Evolutionary conservation across 1,140 invertebrate genomes (phyloP), one percentile per base, ranked within the genome.

Genomic region (Anastrepha ludens): DNA sequence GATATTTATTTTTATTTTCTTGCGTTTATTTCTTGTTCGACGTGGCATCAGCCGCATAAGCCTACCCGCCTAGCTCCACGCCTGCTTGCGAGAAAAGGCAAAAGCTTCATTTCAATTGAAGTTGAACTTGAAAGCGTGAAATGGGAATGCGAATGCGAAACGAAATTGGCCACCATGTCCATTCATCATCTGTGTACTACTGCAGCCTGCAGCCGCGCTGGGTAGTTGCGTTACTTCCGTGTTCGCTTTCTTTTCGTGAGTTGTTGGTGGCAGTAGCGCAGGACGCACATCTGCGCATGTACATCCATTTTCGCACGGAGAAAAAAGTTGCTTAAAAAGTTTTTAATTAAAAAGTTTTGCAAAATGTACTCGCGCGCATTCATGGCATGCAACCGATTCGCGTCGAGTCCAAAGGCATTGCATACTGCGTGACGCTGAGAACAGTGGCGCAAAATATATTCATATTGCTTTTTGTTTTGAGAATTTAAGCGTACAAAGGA

Each of bases 331-430:
- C 29, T 62, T 39, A 78, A 87, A 87, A 87, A 87, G 70, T 74
- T 87, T 87, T 87, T 87, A 87, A 87, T 87, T 87, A 87, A 87
- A 87, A 87, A 81, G 87, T 87, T 87, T 87, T 55, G 13, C 47
- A 67, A 67, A 87, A 67, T 87, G 64, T 87, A 62, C 85, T 64
- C 74, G 74, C 47, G 50, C 74, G 74, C 44, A 55, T 55, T 81
- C 74, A 20, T 81, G 20, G 47, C 47, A 7, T 55, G 47, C 47
- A 81, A 81, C 47, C n/a, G 47, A 81, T 55, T 55, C 74, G 74
- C 7, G 20, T 15, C 67, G 39, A 44, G 41, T 8, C 5, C 39
- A 67, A 67, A 41, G 29, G 65, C 39, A 44, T 44, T 74, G 41
- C 67, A 70, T 70, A 13, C 47, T 17, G 47, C 44, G 74, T 78